Percentiles rank a stretch among this genome's conserved stretches.
These are phyloP conservation scores for Yasuhikotakia modesta DNA, from an alignment of 2,797 vertebrate species.

Conservation along the genomic window DNA sequence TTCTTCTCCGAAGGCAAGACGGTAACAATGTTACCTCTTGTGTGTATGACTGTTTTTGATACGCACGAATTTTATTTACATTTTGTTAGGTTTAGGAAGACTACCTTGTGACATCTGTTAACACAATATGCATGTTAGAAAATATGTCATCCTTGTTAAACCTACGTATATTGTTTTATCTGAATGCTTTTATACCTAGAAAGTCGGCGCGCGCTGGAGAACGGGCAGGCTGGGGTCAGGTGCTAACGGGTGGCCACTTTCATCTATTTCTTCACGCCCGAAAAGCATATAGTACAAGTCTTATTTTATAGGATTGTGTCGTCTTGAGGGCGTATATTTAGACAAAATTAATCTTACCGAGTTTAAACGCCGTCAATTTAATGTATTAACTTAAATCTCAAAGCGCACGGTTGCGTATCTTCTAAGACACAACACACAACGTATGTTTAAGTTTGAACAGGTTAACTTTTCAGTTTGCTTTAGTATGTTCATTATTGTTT, in stretches of 20 bases:
- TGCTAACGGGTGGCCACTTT: constrained; percentile 74
- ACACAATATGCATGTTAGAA: background rate
- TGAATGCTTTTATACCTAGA: constrained; percentile 70
- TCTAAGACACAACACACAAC: background rate
- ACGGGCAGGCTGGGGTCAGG: constrained; percentile 75
- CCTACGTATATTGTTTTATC: background rate
- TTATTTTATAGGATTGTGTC: constrained; percentile 82
- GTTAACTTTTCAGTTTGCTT: background rate
- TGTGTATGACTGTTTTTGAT: too few relatives aligned
- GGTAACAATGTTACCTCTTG: too few relatives aligned
- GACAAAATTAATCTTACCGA: constrained; percentile 2
- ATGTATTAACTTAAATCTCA: constrained; percentile 56
- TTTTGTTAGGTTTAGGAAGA: constrained; percentile 2
- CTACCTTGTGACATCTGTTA: background rate
- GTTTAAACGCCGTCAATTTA: background rate
- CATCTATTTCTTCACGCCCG: constrained; percentile 68
- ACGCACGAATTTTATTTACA: constrained; percentile 28
- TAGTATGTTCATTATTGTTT: background rate
- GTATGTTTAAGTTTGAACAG: background rate
- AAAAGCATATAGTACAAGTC: constrained; percentile 63
- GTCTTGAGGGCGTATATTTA: constrained; percentile 53
- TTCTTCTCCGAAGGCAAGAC: too few relatives aligned
- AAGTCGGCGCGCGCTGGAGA: constrained; percentile 73
- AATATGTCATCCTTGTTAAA: background rate
- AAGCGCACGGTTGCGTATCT: background rate